A percentile compares a stretch with the other conserved stretches of the same genome.
Evolutionary conservation across 2,888 invertebrate genomes (phyloP).

Genomic region (Gnatocerus cornutus): DNA sequence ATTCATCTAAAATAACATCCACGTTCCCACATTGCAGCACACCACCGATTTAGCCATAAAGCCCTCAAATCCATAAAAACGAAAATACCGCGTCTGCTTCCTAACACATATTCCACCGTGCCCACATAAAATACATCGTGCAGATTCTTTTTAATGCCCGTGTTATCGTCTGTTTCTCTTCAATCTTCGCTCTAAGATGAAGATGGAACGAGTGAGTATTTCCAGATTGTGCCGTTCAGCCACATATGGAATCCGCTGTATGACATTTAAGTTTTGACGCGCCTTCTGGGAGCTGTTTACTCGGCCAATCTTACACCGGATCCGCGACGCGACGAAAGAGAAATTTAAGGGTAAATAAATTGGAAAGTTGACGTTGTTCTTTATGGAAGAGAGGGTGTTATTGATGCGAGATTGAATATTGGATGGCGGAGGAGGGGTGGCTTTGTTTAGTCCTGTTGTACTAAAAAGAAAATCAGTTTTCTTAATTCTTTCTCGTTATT

Average conservation of each 20-base stretch:
- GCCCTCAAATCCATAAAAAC: constrained; percentile 65
- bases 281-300: constrained; percentile 68
- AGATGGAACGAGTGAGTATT: not conserved
- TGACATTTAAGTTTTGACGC: constrained; percentile 70
- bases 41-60: constrained; percentile 65
- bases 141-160: not conserved
- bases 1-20: constrained; percentile 11
- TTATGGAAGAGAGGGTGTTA: constrained; percentile 59
- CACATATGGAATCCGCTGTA: constrained; percentile 64
- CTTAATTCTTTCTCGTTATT: too few species aligned
- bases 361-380: constrained; percentile 65
- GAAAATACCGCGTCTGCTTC: constrained; percentile 63
- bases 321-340: constrained; percentile 61
- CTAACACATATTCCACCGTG: constrained; percentile 57
- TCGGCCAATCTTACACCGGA: constrained; percentile 68
- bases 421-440: not conserved
- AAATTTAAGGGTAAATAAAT: constrained; percentile 69
- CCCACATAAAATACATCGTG: constrained; percentile 54
- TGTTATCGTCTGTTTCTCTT: not conserved
- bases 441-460: not conserved
- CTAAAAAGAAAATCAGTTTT: not conserved
- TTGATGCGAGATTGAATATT: constrained; percentile 47
- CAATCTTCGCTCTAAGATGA: not conserved
- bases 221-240: constrained; percentile 45
- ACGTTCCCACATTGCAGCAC: constrained; percentile 52